Conservation (phyloP, 2,888 invertebrate genomes). For the Hypselothyrea guttata region DNA sequence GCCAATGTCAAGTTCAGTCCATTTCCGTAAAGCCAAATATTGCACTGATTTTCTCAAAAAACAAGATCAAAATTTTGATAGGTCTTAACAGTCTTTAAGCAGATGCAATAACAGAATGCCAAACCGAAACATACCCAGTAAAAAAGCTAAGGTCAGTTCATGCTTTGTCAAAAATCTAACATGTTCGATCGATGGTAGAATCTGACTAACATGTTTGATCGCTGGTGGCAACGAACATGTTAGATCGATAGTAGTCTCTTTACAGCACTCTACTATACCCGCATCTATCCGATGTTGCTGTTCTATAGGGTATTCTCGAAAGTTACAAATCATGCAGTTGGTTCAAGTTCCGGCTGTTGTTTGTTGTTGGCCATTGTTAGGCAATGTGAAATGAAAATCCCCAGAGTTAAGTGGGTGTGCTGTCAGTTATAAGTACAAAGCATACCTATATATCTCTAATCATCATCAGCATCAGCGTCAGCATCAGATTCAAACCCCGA, state of each 20-base stretch:
- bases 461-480: slow-evolving; percentile 33
- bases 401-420: slow-evolving; percentile 48
- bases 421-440: slow-evolving; percentile 38
- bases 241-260: background rate
- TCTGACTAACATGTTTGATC: too few relatives aligned
- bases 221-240: too few relatives aligned
- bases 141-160: too few relatives aligned
- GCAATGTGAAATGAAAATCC: slow-evolving; percentile 58
- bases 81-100: slow-evolving; percentile 18
- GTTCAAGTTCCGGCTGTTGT: slow-evolving; percentile 62
- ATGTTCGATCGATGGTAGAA: too few relatives aligned
- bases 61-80: slow-evolving; percentile 35
- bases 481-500: slow-evolving; percentile 53
- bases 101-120: background rate
- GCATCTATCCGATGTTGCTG: too few relatives aligned
- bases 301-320: slow-evolving; percentile 27
- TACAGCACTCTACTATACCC: background rate
- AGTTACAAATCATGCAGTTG: slow-evolving; percentile 69
- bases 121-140: slow-evolving; percentile 2
- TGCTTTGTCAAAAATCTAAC: too few relatives aligned
- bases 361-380: slow-evolving; percentile 57
- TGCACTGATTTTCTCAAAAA: slow-evolving; percentile 44
- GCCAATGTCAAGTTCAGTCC: slow-evolving; percentile 68
- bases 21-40: slow-evolving; percentile 53
- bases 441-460: slow-evolving; percentile 13